Conservation (phyloP, 2,113 vertebrate species). For the Tachuris rubrigastra region DNA sequence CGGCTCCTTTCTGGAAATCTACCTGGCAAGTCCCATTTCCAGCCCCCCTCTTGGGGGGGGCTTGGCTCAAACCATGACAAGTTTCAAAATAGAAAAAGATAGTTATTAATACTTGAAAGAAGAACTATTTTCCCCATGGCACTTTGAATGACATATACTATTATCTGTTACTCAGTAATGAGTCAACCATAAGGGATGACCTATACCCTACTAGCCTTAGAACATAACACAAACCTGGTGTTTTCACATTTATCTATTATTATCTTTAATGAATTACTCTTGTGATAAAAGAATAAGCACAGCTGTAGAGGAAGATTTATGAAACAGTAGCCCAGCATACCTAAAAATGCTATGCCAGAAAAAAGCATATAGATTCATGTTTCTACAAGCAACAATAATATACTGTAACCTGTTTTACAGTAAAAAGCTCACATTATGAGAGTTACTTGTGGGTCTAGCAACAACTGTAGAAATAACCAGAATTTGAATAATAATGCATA, state of each 20-base stretch:
- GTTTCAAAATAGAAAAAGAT: background rate
- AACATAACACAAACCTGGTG: background rate
- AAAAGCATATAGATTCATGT: background rate
- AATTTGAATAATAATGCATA: background rate
- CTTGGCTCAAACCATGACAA: too few species aligned
- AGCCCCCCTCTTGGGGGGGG: too few species aligned
- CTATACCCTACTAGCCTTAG: background rate
- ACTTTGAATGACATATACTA: background rate
- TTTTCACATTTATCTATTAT: background rate
- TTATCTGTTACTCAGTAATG: background rate
- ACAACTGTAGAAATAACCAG: background rate
- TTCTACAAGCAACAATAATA: background rate
- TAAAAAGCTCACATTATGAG: background rate
- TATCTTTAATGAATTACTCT: background rate
- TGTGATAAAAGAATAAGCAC: background rate
- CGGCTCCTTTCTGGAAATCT: too few species aligned
- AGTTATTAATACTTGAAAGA: background rate
- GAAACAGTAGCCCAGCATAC: background rate
- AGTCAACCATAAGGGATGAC: background rate
- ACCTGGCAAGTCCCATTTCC: too few species aligned
- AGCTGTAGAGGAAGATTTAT: background rate
- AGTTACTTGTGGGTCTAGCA: background rate
- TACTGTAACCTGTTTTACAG: fast-evolving
- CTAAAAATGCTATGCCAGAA: background rate
- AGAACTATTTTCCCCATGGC: background rate